A percentile compares a stretch with the other conserved stretches of the same genome.
Evolutionary conservation across 2,888 invertebrate genomes (phyloP).

Genomic region (Ernsta delagoae): DNA sequence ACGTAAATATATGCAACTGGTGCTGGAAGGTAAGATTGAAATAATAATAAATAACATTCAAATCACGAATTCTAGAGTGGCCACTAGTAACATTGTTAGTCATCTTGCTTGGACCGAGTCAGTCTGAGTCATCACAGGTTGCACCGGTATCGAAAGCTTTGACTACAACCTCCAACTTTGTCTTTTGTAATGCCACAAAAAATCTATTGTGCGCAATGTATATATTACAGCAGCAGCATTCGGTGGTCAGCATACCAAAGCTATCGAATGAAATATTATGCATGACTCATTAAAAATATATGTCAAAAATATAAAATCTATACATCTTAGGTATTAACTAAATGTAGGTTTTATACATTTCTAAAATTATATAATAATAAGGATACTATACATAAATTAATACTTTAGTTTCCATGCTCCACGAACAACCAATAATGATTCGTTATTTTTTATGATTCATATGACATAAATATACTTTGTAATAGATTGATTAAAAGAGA

Average conservation of each 20-base stretch:
- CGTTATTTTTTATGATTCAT: neutral
- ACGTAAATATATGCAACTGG: slow-evolving; percentile 18
- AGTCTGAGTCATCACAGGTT: slow-evolving; percentile 68
- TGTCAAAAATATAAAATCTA: no score
- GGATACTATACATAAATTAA: no score
- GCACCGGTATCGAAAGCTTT: slow-evolving; percentile 65
- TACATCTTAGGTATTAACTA: no score
- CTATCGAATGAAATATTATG: neutral
- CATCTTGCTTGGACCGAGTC: slow-evolving; percentile 57
- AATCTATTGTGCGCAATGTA: slow-evolving; percentile 60
- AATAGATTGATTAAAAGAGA: neutral
- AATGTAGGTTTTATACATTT: no score
- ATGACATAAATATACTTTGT: neutral
- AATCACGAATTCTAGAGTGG: slow-evolving; percentile 25
- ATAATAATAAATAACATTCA: slow-evolving; percentile 23
- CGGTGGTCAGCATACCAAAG: neutral
- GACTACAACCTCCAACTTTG: slow-evolving; percentile 54
- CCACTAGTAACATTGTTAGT: slow-evolving; percentile 22
- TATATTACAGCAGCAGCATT: slow-evolving; percentile 30
- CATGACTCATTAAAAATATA: neutral
- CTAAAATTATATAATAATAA: no score
- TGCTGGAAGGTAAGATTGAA: neutral
- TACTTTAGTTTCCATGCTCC: no score
- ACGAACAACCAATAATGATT: no score
- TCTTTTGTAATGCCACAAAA: slow-evolving; percentile 64